These are phyloP conservation scores for Bursaphelenchus mucronatus DNA, from an alignment of 1,140 invertebrate species.

Conservation along the genomic window DNA sequence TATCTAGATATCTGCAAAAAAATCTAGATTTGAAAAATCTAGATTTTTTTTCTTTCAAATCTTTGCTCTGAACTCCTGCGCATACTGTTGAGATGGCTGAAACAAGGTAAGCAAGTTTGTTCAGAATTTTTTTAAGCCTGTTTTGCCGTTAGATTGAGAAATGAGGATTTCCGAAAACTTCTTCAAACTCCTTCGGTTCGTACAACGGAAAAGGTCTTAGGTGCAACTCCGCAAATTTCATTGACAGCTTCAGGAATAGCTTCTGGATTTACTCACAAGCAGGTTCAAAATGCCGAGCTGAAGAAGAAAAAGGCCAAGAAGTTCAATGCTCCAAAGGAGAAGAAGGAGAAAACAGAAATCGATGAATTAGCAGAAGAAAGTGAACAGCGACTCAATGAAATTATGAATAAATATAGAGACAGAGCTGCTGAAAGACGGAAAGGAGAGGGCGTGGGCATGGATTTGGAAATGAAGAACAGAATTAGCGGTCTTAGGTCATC, in stretches of 20 bases:
- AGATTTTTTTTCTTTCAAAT: too few species aligned
- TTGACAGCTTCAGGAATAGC: background rate
- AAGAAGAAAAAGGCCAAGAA: slow-evolving; percentile 34
- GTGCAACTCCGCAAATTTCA: slow-evolving; percentile 18
- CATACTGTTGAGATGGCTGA: too few species aligned
- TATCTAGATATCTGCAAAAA: too few species aligned
- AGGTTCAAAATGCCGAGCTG: slow-evolving; percentile 26
- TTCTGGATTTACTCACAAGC: slow-evolving; percentile 42
- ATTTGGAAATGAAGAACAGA: slow-evolving; percentile 16
- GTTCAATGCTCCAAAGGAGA: slow-evolving; percentile 27
- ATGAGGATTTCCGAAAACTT: slow-evolving; percentile 58
- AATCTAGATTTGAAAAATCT: too few species aligned
- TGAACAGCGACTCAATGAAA: slow-evolving; percentile 46
- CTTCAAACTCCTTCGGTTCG: slow-evolving; percentile 28
- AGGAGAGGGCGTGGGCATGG: slow-evolving; percentile 63
- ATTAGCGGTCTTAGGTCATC: slow-evolving; percentile 14
- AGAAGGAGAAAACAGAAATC: slow-evolving; percentile 36
- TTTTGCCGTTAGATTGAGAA: slow-evolving; percentile 61
- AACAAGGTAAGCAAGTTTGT: background rate
- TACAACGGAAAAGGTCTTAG: background rate
- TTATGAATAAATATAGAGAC: slow-evolving; percentile 57
- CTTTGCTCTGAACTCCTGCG: too few species aligned
- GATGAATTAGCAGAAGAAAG: slow-evolving; percentile 51
- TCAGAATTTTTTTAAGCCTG: background rate
- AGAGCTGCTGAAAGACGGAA: slow-evolving; percentile 85